Evolutionary conservation across 2,797 vertebrate species (phyloP).

Genomic region (Poeciliopsis gracilis): DNA sequence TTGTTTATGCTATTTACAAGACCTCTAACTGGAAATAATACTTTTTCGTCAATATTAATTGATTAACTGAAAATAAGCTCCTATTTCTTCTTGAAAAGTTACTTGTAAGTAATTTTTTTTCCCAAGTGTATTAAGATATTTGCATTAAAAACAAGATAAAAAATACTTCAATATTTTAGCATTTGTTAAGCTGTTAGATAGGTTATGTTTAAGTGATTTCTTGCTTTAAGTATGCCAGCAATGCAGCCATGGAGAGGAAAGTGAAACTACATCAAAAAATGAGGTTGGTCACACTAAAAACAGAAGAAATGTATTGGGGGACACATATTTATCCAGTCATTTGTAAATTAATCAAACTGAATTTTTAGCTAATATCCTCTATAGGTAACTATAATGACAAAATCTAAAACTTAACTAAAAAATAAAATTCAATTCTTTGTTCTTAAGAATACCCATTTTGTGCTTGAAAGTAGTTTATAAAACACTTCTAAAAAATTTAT

Average conservation of each 20-base stretch:
- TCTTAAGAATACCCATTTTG: too few species aligned
- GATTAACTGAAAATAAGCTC: too few species aligned
- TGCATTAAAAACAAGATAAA: too few species aligned
- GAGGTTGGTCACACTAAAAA: background rate
- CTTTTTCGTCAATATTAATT: too few species aligned
- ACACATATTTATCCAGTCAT: background rate
- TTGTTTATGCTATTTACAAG: background rate
- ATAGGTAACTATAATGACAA: background rate
- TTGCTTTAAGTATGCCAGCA: background rate
- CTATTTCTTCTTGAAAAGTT: too few species aligned
- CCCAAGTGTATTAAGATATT: too few species aligned
- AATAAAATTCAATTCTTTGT: background rate
- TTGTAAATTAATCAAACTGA: background rate
- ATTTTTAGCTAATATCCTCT: background rate
- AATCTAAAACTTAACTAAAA: background rate
- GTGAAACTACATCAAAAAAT: background rate
- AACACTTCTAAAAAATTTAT: slow-evolving; percentile 17
- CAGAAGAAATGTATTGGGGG: background rate
- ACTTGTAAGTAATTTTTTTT: too few species aligned
- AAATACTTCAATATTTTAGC: background rate
- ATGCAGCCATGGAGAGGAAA: background rate
- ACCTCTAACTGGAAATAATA: background rate
- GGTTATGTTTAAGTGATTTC: background rate
- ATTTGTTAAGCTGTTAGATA: background rate
- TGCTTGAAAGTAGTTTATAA: slow-evolving; percentile 1